Base-by-base conservation (phyloP, 2,113 vertebrate species). In the Tringa solitaria region DNA sequence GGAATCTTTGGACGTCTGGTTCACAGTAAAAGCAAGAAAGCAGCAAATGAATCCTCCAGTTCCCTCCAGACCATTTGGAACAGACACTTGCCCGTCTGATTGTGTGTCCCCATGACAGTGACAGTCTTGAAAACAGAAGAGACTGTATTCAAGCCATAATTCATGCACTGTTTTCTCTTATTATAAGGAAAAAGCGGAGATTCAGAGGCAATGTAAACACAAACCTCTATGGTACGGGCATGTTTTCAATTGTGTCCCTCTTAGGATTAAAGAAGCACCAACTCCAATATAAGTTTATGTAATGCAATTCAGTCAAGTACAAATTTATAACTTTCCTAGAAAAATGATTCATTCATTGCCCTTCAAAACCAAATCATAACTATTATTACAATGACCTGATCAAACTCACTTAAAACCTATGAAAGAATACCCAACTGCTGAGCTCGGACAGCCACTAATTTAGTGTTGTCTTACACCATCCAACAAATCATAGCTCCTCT, bases 31-130 rank as follows among this genome's bases (percentile, higher is more conserved):
- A 95, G 92, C 23, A 0, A 88, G 70, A 91, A 94, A 83, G 54
- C 69, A 89, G 80, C 67, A 94, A 93, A 93, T 90, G 78, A 95
- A 91, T 74, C 86, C 84, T 81, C 51, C 53, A 53, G 78, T 65
- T 95, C 89, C 56, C 88, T 90, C 77, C 84, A 91, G 90, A 81
- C 64, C 53, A 61, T 77, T 75, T 96, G 92, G 88, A 96, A 96
- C 60, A 81, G 73, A 92, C 88, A 93, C 23, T 95, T 84, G 65
- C n/a, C 57, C 7, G 6, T 78, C 70, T 76, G 78, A 93, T 56
- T 85, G 93, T 94, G 61, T 87, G 93, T 90, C 93, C 95, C 93
- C 94, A 96, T 88, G 76, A 92, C 69, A 97, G 91, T 81, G 67
- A 69, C 89, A 92, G 37, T 76, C 77, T 84, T 92, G 63, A 92